Base-by-base conservation (phyloP, 2,797 vertebrate genomes). In the Manis pentadactyla region DNA sequence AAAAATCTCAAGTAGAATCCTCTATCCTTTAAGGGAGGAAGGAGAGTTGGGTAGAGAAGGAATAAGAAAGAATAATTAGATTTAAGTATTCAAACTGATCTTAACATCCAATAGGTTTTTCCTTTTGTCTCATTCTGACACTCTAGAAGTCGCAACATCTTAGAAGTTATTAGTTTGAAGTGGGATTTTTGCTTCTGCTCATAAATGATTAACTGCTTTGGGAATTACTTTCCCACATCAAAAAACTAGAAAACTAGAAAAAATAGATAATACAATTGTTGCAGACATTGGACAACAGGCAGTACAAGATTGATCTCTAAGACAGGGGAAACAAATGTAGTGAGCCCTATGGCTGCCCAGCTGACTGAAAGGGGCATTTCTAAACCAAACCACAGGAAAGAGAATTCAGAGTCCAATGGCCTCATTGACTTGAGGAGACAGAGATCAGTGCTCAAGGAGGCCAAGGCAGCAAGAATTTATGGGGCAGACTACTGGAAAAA, bases 61-160 rank as follows among this genome's bases (percentile, higher is more conserved):
- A 74, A 34, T 46, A 78, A 82, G 59, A 73, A 83, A 87, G 15
- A 59, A 78, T 34, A 37, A 59, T 93, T 69, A 57, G 34, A 31
- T 74, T 74, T 83, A 49, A 64, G 5, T 37, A 29, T 79, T 91
- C 59, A 90, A 81, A 84, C 19, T 29, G 34, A 63, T 42, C 4
- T 53, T 34, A 75, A 96, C 85, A 91, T 86, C 73, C 86, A 63
- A 37, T 69, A 18, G 7, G 1, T 49, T 94, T 96, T 78, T 27
- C 46, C n/a, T 86, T 88, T 71, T 93, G 64, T 91, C 64, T 96
- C 46, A 31, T 69, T 59, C 59, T 53, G 39, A 73, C 7, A 68
- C 55, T 84, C 55, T n/a, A 83, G 46, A 91, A 92, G 83, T 93
- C 94, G 34, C 39, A 92, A 37, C 64, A 83, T 73, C 42, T 82